phyloP scores from a whole-genome alignment of 1,140 invertebrate species.

The Brachystomella parvula region DNA sequence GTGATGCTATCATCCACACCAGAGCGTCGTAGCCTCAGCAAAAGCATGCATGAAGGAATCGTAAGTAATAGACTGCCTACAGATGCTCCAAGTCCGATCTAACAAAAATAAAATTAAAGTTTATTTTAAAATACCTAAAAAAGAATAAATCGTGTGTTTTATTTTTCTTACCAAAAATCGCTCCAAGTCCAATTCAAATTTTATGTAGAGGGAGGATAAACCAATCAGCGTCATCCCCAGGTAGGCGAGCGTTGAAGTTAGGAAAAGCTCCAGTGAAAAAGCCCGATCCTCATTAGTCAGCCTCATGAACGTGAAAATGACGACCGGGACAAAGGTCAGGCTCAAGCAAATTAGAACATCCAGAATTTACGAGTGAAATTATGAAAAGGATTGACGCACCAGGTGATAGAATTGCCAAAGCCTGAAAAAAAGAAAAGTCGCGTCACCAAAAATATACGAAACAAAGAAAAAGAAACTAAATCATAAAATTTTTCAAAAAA shows the following conservation, averaged over 20 bases:
- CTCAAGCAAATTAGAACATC: not conserved
- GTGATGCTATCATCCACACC: not conserved
- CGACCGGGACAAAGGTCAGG: not conserved
- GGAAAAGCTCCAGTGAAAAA: not conserved
- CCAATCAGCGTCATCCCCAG: slow-evolving; percentile 4
- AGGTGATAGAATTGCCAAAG: not conserved
- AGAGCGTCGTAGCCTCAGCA: not conserved
- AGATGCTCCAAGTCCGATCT: not conserved
- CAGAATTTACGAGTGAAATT: not conserved
- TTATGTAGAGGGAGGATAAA: not conserved
- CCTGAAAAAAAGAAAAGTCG: no score
- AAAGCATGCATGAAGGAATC: not conserved
- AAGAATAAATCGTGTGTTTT: not conserved
- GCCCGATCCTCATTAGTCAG: not conserved
- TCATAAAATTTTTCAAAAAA: not conserved
- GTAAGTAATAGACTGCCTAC: not conserved
- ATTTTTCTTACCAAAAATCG: not conserved
- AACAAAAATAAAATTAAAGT: not conserved
- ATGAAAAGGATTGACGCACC: not conserved
- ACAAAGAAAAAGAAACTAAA: not conserved
- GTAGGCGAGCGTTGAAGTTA: not conserved
- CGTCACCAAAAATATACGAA: no score
- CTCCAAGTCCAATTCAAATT: not conserved
- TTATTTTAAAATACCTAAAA: not conserved
- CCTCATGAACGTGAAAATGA: not conserved